Base-by-base conservation (phyloP, 1,140 invertebrate species). In the Conopomorpha cramerella region DNA sequence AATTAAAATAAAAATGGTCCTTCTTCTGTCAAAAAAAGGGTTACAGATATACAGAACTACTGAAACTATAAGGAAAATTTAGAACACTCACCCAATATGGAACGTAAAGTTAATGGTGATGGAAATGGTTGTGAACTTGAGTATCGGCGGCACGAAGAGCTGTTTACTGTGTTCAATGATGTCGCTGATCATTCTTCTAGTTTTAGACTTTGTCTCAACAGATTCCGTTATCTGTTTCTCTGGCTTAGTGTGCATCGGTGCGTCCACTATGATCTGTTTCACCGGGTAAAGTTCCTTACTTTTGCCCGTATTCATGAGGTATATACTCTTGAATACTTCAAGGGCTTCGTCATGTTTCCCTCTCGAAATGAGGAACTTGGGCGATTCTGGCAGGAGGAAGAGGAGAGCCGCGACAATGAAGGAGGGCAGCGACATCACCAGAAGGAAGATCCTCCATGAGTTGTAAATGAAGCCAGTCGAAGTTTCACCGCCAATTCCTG, bases 371-470 rank as follows among this genome's bases (percentile, higher is more conserved):
- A 95, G 77, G 67, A 92, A 96, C 66, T 95, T 95, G 1, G 93
- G 93, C 46, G 92, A 95, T 78, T 96, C 93, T n/a, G 93, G 93
- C 51, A 96, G 82, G 41, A 92, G 83, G 55, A 92, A 81, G 17
- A 95, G 82, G 30, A 93, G 71, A 32, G 86, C 83, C 27, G 90
- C 91, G 25, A 94, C 92, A 27, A 93, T 62, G 50, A 95, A 89
- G 27, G 90, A 92, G 18, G 93, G 93, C 40, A 92, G 53, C 49
- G 91, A 88, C 79, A 91, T 95, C 28, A 94, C 83, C 45, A 93
- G 70, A 43, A 95, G 73, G 74, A 95, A 96, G 45, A 96, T 90
- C 56, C 93, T 83, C 93, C 93, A 96, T 19, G 92, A 94, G 66
- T 95, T 93, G 70, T 90, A 93, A 8, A 83, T 82, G 66, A 93